Evolutionary conservation across 2,797 vertebrate species (phyloP), one percentile per base, ranked within the genome.

Genomic region (Spinibarbus caldwelli): DNA sequence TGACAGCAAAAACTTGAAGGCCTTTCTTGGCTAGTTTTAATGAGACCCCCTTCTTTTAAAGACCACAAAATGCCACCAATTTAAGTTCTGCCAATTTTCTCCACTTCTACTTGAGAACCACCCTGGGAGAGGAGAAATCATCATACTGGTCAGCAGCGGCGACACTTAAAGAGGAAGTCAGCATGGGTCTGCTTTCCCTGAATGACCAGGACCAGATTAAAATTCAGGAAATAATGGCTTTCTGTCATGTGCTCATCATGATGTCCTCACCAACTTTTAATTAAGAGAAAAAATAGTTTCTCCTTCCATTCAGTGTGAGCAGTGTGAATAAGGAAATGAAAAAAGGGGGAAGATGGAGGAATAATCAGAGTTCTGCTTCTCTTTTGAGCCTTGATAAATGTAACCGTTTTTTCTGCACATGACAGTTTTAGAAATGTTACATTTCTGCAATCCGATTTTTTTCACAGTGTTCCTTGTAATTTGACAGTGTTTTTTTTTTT

Each of bases 51-150:
- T 93, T 93, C 89, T 95, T 97, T 95, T 97, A 96, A 94, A 96
- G 96, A 96, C 93, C 94, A 97, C 96, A 97, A 97, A 98, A 97
- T 94, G 94, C 96, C 96, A 97, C 97, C 96, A 97, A 98, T 98
- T 98, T 98, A 97, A 96, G 97, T 96, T 95, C 95, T 97, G 96
- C 96, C 97, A 98, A 97, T 97, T 97, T 96, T 95, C 95, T 96
- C 95, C 93, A 94, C 95, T 96, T 96, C 96, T 95, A 96, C 96
- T 96, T 94, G 96, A 96, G 95, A 96, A 95, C 96, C 96, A 96
- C 96, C 97, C 96, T 92, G 88, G 90, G 97, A 94, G 96, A 94
- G 90, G 89, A 93, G 94, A 96, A 95, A 94, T 93, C 94, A 95
- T 95, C 94, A 95, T 93, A 94, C 96, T 93, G 96, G 94, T 95